A percentile compares a stretch with the other conserved stretches of the same genome.
phyloP scores from a whole-genome alignment of 2,797 vertebrate genomes.

The Bothrops alternatus region DNA sequence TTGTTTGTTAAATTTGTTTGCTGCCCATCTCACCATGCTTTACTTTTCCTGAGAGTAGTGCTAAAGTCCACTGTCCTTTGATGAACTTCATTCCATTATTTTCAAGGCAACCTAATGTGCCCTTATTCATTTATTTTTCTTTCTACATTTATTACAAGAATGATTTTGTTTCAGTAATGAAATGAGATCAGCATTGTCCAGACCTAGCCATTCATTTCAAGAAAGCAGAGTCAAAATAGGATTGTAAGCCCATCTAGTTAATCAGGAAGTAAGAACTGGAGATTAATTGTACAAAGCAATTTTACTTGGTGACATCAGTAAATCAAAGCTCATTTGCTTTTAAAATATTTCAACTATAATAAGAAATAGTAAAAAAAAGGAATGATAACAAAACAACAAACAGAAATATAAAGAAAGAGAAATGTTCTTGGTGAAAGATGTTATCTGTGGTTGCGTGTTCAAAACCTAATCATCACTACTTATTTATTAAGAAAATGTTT shows the following conservation, averaged over 20 bases:
- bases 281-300: neutral
- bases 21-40: neutral
- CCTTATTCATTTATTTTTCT: neutral
- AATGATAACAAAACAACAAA: neutral
- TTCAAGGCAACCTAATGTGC: neutral
- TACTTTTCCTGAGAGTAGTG: neutral
- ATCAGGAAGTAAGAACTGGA: neutral
- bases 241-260: neutral
- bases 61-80: neutral
- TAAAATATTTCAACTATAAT: neutral
- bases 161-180: neutral
- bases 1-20: neutral
- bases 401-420: neutral
- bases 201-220: constrained; percentile 66
- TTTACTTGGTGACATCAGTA: neutral
- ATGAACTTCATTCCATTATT: too few relatives aligned
- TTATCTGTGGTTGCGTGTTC: neutral
- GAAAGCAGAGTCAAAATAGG: neutral
- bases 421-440: neutral
- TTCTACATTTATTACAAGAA: neutral
- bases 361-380: neutral
- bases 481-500: neutral
- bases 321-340: neutral
- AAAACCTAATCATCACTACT: neutral
- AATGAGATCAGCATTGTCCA: neutral